A percentile compares a stretch with the other conserved stretches of the same genome.
Conservation (phyloP, 2,113 vertebrate genomes). For the Mastomys coucha region DNA sequence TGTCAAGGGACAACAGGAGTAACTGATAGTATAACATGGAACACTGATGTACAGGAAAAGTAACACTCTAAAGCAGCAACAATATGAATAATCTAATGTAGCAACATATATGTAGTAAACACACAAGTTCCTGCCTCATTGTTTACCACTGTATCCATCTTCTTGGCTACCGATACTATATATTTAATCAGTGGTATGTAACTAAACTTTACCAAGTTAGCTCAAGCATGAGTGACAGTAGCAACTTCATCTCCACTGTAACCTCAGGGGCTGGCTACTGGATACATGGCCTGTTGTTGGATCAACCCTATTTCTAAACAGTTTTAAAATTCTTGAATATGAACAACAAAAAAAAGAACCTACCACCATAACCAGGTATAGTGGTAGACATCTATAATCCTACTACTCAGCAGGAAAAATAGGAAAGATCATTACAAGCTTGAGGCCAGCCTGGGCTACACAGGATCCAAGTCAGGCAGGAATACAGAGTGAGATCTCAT, state of each 20-base stretch:
- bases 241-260: not conserved
- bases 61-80: not conserved
- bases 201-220: not conserved
- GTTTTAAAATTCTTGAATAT: not conserved
- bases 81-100: not conserved
- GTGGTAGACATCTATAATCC: not conserved
- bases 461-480: not conserved
- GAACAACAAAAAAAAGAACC: not conserved
- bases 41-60: not conserved
- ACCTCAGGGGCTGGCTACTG: not conserved
- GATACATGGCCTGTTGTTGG: accelerated
- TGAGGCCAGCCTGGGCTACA: not conserved
- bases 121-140: not conserved
- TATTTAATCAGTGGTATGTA: not conserved
- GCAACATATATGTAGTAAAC: not conserved
- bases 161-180: not conserved
- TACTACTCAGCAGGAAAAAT: not conserved
- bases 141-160: no score
- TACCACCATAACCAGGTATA: not conserved
- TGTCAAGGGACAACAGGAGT: not conserved
- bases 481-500: not conserved
- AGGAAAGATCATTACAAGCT: not conserved
- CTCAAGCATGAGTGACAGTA: not conserved
- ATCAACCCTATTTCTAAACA: not conserved
- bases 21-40: not conserved